Evolutionary conservation across 35 echinoderm and acorn worm species (phyloP).

Genomic region (Hemicentrotus pulcherrimus): DNA sequence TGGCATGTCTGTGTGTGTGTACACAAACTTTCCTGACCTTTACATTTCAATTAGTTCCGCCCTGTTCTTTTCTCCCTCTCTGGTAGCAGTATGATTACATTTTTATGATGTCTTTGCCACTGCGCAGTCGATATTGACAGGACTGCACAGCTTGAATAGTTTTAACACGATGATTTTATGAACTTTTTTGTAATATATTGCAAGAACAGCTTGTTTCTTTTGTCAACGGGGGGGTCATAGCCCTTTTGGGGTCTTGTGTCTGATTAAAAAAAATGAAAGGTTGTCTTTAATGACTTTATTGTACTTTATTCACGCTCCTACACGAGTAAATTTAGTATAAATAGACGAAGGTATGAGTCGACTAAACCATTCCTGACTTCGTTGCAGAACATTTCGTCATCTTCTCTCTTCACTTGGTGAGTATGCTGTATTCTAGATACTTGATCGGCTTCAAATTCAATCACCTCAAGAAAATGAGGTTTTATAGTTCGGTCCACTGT

Average conservation of each 20-base stretch:
- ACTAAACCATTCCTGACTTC: neutral
- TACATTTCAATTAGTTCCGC: neutral
- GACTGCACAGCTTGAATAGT: neutral
- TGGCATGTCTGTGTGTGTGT: too few relatives aligned
- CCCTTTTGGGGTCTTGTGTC: neutral
- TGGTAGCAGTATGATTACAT: neutral
- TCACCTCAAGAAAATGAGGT: too few relatives aligned
- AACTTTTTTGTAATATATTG: neutral
- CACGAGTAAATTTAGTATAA: neutral
- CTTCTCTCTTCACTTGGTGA: neutral
- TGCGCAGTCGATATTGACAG: neutral
- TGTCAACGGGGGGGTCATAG: neutral
- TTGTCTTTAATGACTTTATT: too few relatives aligned
- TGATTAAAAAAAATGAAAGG: neutral
- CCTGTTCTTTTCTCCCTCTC: neutral
- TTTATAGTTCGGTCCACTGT: too few relatives aligned
- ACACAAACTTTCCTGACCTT: neutral
- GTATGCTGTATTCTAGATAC: neutral
- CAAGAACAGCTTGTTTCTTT: neutral
- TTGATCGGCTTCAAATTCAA: neutral
- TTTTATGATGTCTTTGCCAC: neutral
- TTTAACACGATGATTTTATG: neutral
- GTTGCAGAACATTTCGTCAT: neutral
- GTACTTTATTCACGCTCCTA: neutral
- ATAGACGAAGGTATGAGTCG: neutral